Conservation (phyloP, 2,888 invertebrate genomes). For the Polydrusus cervinus region DNA sequence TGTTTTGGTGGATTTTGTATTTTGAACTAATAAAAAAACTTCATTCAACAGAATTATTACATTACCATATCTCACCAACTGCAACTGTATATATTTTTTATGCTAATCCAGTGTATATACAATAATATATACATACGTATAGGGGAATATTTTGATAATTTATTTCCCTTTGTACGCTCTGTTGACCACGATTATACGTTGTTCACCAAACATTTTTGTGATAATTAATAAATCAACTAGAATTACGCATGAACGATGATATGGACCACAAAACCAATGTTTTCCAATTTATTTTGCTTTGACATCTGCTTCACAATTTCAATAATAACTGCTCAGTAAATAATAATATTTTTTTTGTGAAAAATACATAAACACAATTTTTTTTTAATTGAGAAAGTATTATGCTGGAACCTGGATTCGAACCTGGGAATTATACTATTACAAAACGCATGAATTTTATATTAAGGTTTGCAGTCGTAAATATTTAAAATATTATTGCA, state of each 20-base stretch:
- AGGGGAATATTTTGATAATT: conserved; percentile 40
- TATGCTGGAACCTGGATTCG: background rate
- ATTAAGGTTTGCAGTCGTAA: no score
- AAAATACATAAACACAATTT: conserved; percentile 3
- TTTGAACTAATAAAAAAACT: no score
- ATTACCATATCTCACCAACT: no score
- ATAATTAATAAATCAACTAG: conserved; percentile 47
- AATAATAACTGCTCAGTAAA: conserved; percentile 5
- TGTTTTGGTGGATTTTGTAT: no score
- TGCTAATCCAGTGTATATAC: conserved; percentile 33
- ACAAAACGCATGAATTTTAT: no score
- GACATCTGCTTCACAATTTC: conserved; percentile 29
- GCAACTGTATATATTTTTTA: conserved; percentile 26
- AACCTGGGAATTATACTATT: no score
- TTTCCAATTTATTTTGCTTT: conserved; percentile 32
- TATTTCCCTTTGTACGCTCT: conserved; percentile 44
- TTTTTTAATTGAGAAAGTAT: background rate
- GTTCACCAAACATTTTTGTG: conserved; percentile 37
- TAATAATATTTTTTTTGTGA: background rate
- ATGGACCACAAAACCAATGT: conserved; percentile 26
- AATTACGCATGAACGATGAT: conserved; percentile 28
- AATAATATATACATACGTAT: background rate
- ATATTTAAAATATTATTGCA: no score
- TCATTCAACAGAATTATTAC: no score
- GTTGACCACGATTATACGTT: conserved; percentile 24